Evolutionary conservation across 2,113 vertebrate species (phyloP).

Genomic region (Kryptolebias marmoratus): DNA sequence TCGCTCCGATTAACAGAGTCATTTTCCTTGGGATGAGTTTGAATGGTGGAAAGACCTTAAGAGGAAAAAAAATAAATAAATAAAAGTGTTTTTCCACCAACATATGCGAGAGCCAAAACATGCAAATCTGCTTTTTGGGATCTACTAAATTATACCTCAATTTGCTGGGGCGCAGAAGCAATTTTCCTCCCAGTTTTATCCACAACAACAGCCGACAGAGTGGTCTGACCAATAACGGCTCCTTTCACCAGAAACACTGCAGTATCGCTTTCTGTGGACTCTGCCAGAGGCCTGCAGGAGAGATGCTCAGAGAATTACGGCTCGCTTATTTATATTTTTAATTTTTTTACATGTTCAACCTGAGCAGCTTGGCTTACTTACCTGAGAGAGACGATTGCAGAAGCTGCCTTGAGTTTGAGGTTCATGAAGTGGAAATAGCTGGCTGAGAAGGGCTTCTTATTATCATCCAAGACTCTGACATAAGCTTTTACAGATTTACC

Average conservation of each 20-base stretch:
- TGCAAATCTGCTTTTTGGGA: not conserved
- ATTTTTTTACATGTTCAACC: not conserved
- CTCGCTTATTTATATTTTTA: not conserved
- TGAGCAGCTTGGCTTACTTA: constrained; percentile 75
- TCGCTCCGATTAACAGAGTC: constrained; percentile 89
- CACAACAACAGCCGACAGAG: constrained; percentile 83
- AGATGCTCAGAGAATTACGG: constrained; percentile 8
- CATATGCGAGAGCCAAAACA: not conserved
- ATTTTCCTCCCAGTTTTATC: constrained; percentile 85
- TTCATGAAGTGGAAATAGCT: constrained; percentile 91
- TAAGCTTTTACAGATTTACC: constrained; percentile 90
- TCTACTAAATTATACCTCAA: constrained; percentile 84
- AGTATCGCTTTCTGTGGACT: constrained; percentile 85
- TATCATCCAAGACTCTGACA: constrained; percentile 89
- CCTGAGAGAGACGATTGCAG: constrained; percentile 88
- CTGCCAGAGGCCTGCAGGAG: constrained; percentile 77
- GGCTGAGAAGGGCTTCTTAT: constrained; percentile 90
- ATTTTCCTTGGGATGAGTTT: constrained; percentile 89
- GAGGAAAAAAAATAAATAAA: not conserved
- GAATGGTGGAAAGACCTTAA: constrained; percentile 94
- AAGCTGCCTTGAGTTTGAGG: constrained; percentile 87
- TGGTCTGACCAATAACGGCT: constrained; percentile 88
- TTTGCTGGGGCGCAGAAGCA: constrained; percentile 86
- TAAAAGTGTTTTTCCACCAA: not conserved
- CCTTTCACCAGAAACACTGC: constrained; percentile 88